A percentile compares a stretch with the other conserved stretches of the same genome.
Evolutionary conservation across 2,797 vertebrate genomes (phyloP).

Genomic region (Epinephelus awoara): DNA sequence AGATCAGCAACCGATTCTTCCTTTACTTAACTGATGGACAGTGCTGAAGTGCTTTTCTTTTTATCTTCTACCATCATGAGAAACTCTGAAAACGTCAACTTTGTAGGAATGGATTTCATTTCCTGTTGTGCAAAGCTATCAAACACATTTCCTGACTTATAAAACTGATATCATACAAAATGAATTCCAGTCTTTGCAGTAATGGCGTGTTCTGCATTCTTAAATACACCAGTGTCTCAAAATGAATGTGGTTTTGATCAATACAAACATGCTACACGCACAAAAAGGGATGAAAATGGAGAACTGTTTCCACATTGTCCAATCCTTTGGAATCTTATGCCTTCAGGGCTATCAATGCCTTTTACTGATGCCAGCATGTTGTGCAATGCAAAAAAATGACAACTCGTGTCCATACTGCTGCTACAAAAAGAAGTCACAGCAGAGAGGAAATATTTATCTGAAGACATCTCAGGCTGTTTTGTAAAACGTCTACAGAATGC

Average conservation of each 20-base stretch:
- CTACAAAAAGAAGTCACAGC: too few species aligned
- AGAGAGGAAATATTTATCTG: too few species aligned
- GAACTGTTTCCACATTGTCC: too few species aligned
- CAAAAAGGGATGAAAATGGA: too few species aligned
- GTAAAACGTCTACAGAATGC: too few species aligned
- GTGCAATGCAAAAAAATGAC: too few species aligned
- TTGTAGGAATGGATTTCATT: neutral
- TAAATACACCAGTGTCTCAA: neutral
- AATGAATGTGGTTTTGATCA: neutral
- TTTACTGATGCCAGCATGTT: too few species aligned
- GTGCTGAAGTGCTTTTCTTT: neutral
- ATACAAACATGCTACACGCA: neutral
- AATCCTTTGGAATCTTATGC: too few species aligned
- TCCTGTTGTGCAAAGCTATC: neutral
- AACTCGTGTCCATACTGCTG: too few species aligned
- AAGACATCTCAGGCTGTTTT: too few species aligned
- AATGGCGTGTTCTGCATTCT: neutral
- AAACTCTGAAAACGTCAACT: constrained; percentile 4
- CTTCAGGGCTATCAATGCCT: too few species aligned
- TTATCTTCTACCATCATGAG: neutral
- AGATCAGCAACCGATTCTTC: neutral
- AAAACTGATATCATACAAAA: neutral
- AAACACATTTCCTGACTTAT: neutral
- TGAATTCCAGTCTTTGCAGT: neutral
- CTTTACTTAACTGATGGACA: neutral